These are phyloP conservation scores for Crambe crambe DNA, from an alignment of 37 sponge, comb jelly and placozoan species.

Conservation along the genomic window DNA sequence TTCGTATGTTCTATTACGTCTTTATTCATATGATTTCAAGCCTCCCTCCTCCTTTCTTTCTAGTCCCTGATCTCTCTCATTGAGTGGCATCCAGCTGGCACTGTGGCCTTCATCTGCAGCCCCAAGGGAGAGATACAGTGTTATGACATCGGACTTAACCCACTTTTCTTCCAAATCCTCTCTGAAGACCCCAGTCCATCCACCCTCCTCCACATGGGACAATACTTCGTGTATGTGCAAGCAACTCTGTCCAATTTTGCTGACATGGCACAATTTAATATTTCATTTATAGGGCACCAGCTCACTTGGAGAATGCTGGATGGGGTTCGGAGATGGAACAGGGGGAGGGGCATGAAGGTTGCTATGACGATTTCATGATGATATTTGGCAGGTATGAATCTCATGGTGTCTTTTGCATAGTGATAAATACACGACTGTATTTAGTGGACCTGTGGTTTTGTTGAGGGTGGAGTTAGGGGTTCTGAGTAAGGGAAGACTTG, in stretches of 20 bases:
- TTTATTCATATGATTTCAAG: not conserved
- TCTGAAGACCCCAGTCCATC: conserved; percentile 37
- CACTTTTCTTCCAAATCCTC: conserved; percentile 28
- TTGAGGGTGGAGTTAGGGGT: conserved; percentile 68
- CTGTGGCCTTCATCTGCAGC: conserved; percentile 51
- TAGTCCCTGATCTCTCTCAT: conserved; percentile 50
- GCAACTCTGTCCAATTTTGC: too few species aligned
- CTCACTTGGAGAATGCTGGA: conserved; percentile 28
- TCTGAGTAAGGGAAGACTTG: conserved; percentile 53
- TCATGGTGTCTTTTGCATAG: not conserved
- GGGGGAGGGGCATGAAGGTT: conserved; percentile 53
- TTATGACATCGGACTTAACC: conserved; percentile 61
- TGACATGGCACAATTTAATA: not conserved
- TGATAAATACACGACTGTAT: not conserved
- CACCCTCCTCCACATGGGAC: conserved; percentile 28
- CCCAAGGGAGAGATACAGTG: conserved; percentile 57
- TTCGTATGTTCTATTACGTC: conserved; percentile 35
- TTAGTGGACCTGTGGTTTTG: conserved; percentile 64
- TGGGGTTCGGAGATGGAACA: conserved; percentile 51
- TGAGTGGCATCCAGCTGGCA: conserved; percentile 74
- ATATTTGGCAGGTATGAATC: conserved; percentile 50
- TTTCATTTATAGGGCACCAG: conserved; percentile 37
- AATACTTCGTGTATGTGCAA: conserved; percentile 47
- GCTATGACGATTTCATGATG: conserved; percentile 65
- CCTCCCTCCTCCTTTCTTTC: not conserved